Evolutionary conservation across 2,888 invertebrate species (phyloP), one percentile per base, ranked within the genome.

Genomic region (Galerucella pusilla): DNA sequence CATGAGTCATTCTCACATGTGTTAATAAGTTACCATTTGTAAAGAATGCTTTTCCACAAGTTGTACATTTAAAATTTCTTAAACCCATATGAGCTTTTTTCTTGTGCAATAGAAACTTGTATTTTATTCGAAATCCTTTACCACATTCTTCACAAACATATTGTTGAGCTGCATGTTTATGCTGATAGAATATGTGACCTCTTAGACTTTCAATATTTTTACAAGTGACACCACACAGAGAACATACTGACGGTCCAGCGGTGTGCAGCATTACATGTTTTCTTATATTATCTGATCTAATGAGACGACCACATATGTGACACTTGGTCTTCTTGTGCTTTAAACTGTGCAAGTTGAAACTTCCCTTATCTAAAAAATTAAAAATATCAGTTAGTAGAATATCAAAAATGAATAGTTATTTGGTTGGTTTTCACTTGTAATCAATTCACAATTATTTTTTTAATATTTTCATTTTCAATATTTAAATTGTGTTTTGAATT

Each of bases 131-230:
- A 73, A 84, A 86, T 52, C 79, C 75, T 74, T 79, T 82, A 25
- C 83, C 82, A 73, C 86, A 86, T 59, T 82, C 78, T 72, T 85
- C 84, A 77, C 86, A 86, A 68, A 85, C 81, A 66, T 82, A 83
- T 20, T 80, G 75, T 16, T 80, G 78, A 9, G 82, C 80, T 12
- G 82, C 77, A 57, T 81, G 84, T 71, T 82, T 83, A 73, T 85
- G 86, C 72, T 83, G 81, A 71, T 85, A 84, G 68, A 84, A 84
- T 69, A 85, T 84, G 76, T 86, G 86, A 11, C 84, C 84, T 25
- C 84, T 77, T 68, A 86, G 77, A 78, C 85, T 85, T 69, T 84
- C 84, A 11, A 81, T 78, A 77, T 85, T 86, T 79, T 86, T 85
- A 57, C 82, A 84, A 42, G 82, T 80, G 28, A 81, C 82, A 11